Percentiles rank a stretch among this genome's conserved stretches.
phyloP scores from a whole-genome alignment of 2,113 vertebrate genomes.

The Lamprologus tigripictilis region DNA sequence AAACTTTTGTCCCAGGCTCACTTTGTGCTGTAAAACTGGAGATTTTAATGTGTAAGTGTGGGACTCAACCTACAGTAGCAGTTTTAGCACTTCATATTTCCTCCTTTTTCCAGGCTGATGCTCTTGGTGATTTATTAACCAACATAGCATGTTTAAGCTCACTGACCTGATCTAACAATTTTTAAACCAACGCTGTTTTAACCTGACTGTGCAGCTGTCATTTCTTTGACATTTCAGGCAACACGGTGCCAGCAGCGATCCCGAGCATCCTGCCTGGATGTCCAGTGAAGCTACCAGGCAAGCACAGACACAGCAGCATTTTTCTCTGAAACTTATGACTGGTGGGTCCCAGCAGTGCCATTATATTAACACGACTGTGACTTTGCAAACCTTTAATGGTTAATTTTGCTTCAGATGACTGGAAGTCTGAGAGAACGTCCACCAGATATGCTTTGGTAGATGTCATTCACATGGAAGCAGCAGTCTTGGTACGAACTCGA shows the following conservation, averaged over 20 bases:
- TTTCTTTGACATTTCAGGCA: not conserved
- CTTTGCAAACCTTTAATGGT: not conserved
- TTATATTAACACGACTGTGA: not conserved
- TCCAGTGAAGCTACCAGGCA: fast-evolving
- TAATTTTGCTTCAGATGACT: not conserved
- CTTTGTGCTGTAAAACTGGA: fast-evolving
- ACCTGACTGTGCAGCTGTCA: not conserved
- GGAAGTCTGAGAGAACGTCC: not conserved
- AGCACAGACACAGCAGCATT: not conserved
- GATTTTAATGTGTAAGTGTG: not conserved
- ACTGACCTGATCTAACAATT: not conserved
- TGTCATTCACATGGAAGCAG: not conserved
- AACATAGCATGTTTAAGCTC: not conserved
- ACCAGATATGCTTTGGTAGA: not conserved
- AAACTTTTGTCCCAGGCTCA: not conserved
- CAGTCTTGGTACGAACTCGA: fast-evolving
- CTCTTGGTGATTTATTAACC: not conserved
- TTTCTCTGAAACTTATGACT: not conserved
- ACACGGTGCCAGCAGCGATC: not conserved
- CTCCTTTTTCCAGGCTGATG: not conserved
- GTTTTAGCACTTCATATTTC: not conserved
- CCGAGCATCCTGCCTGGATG: not conserved
- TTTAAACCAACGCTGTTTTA: fast-evolving
- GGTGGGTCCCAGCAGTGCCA: not conserved
- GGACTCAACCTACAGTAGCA: not conserved